Percentiles rank a stretch among this genome's conserved stretches.
These are phyloP conservation scores for Crenichthys baileyi DNA, from an alignment of 2,797 vertebrate species.

Conservation along the genomic window DNA sequence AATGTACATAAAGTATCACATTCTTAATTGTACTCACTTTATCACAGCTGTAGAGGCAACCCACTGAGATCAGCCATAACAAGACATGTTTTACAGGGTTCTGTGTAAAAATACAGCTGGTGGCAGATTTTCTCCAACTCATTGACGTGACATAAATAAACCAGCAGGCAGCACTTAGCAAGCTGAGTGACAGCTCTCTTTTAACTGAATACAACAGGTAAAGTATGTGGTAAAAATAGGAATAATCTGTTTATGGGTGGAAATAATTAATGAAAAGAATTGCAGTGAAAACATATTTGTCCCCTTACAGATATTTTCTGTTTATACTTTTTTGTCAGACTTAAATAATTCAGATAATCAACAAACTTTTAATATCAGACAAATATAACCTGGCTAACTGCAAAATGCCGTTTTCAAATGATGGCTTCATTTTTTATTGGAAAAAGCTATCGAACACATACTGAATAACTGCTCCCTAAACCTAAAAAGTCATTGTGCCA, in stretches of 20 bases:
- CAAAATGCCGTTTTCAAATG: no score
- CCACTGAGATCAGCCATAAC: neutral
- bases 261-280: neutral
- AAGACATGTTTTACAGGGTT: neutral
- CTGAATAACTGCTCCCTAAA: no score
- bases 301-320: neutral
- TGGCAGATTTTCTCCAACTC: neutral
- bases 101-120: neutral
- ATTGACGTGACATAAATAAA: slow-evolving; percentile 3
- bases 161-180: neutral
- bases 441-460: no score
- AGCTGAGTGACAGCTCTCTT: slow-evolving; percentile 5
- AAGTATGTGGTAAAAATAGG: neutral
- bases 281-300: neutral
- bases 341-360: neutral
- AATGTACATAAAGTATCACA: neutral
- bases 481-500: no score
- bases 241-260: neutral
- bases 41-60: neutral
- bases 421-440: no score
- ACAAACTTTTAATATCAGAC: no score
- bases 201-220: neutral
- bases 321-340: neutral
- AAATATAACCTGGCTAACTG: no score
- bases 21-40: neutral